These are phyloP conservation scores for Pristiophorus japonicus DNA, from an alignment of 2,113 vertebrate genomes.

Conservation along the genomic window DNA sequence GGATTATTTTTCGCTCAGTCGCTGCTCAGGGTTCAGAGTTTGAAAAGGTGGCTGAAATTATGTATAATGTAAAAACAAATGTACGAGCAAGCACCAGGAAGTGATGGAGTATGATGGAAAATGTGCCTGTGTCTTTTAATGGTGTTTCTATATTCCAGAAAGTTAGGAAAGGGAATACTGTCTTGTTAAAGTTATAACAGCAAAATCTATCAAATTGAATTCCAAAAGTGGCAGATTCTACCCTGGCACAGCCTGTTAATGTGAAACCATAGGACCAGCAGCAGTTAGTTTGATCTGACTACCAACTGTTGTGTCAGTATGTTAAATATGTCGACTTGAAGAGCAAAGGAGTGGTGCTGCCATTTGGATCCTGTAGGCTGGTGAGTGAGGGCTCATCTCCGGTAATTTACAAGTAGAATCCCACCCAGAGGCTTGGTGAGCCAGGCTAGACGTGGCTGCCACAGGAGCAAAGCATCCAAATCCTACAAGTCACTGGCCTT, in stretches of 20 bases:
- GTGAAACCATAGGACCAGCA: background rate
- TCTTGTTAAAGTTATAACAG: background rate
- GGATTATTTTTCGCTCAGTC: background rate
- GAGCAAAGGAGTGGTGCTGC: constrained; percentile 13
- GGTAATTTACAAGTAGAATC: background rate
- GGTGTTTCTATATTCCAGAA: background rate
- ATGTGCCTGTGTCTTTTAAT: background rate
- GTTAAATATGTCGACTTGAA: background rate
- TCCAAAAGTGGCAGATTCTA: background rate
- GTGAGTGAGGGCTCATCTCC: background rate
- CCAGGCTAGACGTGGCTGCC: background rate
- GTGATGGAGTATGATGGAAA: too few species aligned
- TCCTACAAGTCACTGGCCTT: background rate
- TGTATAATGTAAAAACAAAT: background rate
- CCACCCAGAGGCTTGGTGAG: background rate
- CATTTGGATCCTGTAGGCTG: background rate
- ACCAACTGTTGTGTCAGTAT: background rate
- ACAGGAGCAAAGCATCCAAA: background rate
- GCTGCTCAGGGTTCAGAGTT: background rate
- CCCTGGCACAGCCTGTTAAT: background rate
- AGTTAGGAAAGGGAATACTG: background rate
- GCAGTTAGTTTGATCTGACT: background rate
- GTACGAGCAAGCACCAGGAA: background rate
- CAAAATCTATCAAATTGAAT: constrained; percentile 20
- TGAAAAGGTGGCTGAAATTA: background rate